Base-by-base conservation (phyloP, 2,888 invertebrate genomes). In the Thalpophila matura region DNA sequence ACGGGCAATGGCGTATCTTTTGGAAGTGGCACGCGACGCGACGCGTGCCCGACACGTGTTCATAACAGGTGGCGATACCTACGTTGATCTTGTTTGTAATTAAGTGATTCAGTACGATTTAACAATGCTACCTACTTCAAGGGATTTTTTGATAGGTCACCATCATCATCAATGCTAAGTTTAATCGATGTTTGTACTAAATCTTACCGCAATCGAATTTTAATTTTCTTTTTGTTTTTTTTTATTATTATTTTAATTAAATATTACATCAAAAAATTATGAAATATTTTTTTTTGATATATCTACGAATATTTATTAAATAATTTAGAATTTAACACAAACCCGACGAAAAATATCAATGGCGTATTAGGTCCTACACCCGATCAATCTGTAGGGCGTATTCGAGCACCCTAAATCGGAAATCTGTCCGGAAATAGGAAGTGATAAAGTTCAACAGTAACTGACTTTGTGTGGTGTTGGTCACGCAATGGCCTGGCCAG, bases 381-480 rank as follows among this genome's bases (percentile, higher is more conserved):
- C 14, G 49, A 64, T 59, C 53, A 70, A 72, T 68, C 62, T 50
- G 24, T 35, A 46, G 55, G 55, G 50, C 38, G 42, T 58, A 62
- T 37, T 62, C 50, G 18, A 64, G 67, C 81, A 78, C 82, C 78
- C 82, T 82, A 75, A 76, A 83, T 82, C 85, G 88, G 89, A 91
- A 91, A 88, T 86, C 76, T 59, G 77, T 79, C 88, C 89, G 94
- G 93, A 94, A 92, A 86, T 93, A 75, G 91, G 89, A 91, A 92
- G 93, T 92, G 94, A 93, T 95, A 94, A 89, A 92, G 91, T 91
- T 92, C 92, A 92, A 74, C 56, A 69, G 75, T 33, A 74, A 92
- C 91, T 91, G 93, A 91, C 91, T 91, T 90, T 87, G 83, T 85
- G 85, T 85, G 87, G 84, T 74, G 79, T 82, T 83, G 86, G 90